Percentiles rank a stretch among this genome's conserved stretches.
Evolutionary conservation across 2,888 invertebrate species (phyloP).

Genomic region (Heliconius ismenius): DNA sequence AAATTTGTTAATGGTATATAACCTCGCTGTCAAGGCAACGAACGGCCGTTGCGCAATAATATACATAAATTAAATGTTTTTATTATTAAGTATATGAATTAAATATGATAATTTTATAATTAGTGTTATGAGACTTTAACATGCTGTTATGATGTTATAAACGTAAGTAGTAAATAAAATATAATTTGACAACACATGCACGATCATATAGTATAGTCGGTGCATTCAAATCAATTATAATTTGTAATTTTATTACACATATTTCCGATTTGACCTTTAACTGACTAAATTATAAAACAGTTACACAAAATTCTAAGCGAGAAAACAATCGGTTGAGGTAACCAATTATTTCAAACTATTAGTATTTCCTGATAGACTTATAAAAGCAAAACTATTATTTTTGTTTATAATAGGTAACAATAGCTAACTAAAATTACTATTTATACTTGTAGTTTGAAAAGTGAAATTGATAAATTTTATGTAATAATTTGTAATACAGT

Average conservation of each 20-base stretch:
- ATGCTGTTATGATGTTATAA: not conserved
- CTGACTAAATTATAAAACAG: not conserved
- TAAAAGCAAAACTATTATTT: too few relatives aligned
- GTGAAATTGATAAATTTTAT: not conserved
- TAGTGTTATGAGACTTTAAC: not conserved
- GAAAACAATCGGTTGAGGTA: not conserved
- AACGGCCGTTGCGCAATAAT: slow-evolving; percentile 61
- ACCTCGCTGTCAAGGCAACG: slow-evolving; percentile 70
- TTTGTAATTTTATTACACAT: not conserved
- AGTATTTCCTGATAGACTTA: not conserved
- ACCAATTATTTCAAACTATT: not conserved
- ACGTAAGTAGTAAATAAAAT: not conserved
- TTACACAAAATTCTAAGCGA: not conserved
- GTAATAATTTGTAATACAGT: not conserved
- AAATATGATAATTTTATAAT: not conserved
- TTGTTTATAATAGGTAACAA: too few relatives aligned
- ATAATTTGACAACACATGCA: not conserved
- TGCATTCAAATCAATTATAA: not conserved
- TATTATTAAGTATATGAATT: not conserved
- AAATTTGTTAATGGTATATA: slow-evolving; percentile 51
- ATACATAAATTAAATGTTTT: slow-evolving; percentile 41
- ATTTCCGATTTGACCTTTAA: not conserved
- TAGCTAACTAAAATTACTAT: not conserved
- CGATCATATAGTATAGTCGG: not conserved
- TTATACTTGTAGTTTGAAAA: not conserved